Evolutionary conservation across 2,113 vertebrate species (phyloP).

Genomic region (Phalacrocorax brasilianus): DNA sequence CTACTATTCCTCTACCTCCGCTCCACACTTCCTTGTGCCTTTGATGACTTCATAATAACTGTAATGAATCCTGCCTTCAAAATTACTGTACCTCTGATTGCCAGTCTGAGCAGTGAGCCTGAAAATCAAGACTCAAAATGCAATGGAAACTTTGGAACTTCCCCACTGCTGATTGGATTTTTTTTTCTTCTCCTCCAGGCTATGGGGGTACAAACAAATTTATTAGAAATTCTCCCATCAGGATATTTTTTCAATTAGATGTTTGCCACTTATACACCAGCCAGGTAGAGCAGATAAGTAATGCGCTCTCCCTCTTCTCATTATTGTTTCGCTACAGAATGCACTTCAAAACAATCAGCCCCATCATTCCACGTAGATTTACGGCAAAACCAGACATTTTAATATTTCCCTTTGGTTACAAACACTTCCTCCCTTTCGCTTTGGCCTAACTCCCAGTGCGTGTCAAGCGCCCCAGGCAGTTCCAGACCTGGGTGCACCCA

Average conservation of each 20-base stretch:
- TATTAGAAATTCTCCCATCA: conserved; percentile 56
- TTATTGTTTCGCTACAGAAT: conserved; percentile 20
- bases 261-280: conserved; percentile 31
- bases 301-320: conserved; percentile 35
- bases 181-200: conserved; percentile 10
- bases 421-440: neutral
- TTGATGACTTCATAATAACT: conserved; percentile 8
- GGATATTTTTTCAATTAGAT: conserved; percentile 61
- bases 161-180: conserved; percentile 43
- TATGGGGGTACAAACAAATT: conserved; percentile 53
- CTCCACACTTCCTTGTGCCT: neutral
- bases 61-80: conserved; percentile 57
- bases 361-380: conserved; percentile 20
- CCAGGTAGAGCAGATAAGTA: conserved; percentile 52
- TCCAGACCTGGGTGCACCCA: neutral
- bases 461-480: neutral
- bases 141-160: conserved; percentile 54
- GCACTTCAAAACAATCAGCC: conserved; percentile 24
- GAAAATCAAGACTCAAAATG: conserved; percentile 56
- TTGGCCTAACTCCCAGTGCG: neutral
- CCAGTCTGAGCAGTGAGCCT: conserved; percentile 54
- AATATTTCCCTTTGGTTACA: conserved; percentile 15
- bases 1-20: neutral
- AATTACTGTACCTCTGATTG: conserved; percentile 42
- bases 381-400: conserved; percentile 19